phyloP scores from a whole-genome alignment of 2,113 vertebrate species.

The Menidia beryllina region DNA sequence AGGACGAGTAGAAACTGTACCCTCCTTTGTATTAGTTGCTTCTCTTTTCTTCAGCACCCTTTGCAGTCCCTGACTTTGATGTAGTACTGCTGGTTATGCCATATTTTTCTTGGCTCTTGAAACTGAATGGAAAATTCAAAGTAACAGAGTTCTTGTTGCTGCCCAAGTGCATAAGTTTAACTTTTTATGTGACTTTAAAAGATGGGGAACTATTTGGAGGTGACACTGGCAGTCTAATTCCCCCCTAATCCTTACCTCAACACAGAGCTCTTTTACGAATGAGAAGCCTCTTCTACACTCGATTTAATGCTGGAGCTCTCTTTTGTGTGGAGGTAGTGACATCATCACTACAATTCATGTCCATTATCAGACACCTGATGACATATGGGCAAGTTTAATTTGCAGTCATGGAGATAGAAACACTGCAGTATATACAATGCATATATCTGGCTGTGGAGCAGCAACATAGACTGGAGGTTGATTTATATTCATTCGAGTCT shows the following conservation, averaged over 20 bases:
- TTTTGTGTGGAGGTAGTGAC: conserved; percentile 68
- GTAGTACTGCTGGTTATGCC: conserved; percentile 82
- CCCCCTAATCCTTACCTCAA: conserved; percentile 75
- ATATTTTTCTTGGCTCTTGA: conserved; percentile 88
- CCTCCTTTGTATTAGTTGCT: conserved; percentile 43
- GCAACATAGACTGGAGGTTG: neutral
- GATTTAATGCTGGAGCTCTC: conserved; percentile 47
- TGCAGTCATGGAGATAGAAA: conserved; percentile 72
- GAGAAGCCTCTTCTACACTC: conserved; percentile 61
- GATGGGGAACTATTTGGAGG: conserved; percentile 80
- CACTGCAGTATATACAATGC: conserved; percentile 64
- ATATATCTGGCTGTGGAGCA: conserved; percentile 27
- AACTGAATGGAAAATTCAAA: conserved; percentile 85
- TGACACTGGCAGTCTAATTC: conserved; percentile 81
- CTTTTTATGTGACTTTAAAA: conserved; percentile 75
- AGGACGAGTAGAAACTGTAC: conserved; percentile 77
- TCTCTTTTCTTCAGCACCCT: conserved; percentile 44
- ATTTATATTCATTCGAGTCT: conserved; percentile 3
- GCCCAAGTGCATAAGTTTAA: conserved; percentile 74
- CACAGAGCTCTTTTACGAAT: conserved; percentile 66
- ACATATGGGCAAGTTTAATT: conserved; percentile 67
- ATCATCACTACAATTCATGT: conserved; percentile 67
- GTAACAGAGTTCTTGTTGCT: conserved; percentile 77
- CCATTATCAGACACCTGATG: conserved; percentile 75
- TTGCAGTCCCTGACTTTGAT: conserved; percentile 82